A percentile compares a stretch with the other conserved stretches of the same genome.
Evolutionary conservation across 2,797 vertebrate species (phyloP).

Genomic region (Vireo griseus): DNA sequence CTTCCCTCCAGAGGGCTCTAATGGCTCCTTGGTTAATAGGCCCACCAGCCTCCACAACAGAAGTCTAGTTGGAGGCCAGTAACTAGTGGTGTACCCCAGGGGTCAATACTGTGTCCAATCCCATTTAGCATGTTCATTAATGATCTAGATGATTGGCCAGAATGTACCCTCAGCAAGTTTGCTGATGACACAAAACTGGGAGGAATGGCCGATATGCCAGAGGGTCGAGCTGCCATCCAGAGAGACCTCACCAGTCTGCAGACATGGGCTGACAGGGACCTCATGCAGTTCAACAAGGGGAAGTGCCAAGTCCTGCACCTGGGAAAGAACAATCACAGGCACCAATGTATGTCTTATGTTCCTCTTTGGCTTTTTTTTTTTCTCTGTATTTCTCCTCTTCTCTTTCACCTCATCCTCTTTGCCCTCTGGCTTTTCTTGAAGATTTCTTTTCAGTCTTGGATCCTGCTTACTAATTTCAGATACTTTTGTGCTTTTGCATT

Average conservation of each 20-base stretch:
- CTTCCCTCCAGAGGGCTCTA: too few species aligned
- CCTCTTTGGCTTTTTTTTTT: not conserved
- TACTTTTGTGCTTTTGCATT: not conserved
- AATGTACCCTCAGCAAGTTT: not conserved
- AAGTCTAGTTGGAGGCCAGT: not conserved
- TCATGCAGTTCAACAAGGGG: not conserved
- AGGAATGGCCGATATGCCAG: not conserved
- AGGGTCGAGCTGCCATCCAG: not conserved
- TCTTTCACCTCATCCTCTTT: not conserved
- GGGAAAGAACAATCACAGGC: not conserved
- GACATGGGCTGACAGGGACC: not conserved
- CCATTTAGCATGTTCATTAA: not conserved
- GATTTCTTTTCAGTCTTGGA: not conserved
- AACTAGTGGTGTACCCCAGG: not conserved
- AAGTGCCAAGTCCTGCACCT: not conserved
- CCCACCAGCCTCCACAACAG: too few species aligned
- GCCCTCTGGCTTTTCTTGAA: not conserved
- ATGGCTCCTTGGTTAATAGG: too few species aligned
- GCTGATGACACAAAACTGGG: not conserved
- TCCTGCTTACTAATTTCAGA: not conserved
- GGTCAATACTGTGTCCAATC: not conserved
- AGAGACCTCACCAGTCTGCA: not conserved
- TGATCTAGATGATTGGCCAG: not conserved
- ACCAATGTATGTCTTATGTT: not conserved
- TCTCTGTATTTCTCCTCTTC: not conserved